Conservation (phyloP, 2,888 invertebrate genomes). For the Frankliniella fusca region DNA sequence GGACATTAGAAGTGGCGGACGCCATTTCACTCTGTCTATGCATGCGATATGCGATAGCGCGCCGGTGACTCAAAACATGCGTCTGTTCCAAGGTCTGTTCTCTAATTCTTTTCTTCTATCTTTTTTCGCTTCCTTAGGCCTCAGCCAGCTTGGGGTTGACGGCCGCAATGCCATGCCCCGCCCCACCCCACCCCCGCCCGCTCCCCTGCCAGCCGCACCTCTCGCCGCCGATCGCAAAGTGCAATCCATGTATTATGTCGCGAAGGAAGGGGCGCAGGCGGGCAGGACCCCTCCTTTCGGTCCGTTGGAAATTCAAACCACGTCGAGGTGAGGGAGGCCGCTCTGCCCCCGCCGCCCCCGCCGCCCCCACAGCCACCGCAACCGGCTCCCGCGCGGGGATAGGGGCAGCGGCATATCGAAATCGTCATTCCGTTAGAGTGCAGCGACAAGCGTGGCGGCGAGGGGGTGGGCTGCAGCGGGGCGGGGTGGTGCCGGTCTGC, state of each 20-base stretch:
- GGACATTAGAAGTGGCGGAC: too few relatives aligned
- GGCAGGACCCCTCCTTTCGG: not conserved
- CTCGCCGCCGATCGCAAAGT: not conserved
- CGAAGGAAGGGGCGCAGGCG: not conserved
- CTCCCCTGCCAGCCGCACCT: not conserved
- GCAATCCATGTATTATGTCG: conserved; percentile 5
- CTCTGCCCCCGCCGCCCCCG: not conserved
- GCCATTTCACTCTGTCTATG: too few relatives aligned
- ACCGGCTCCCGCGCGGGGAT: not conserved
- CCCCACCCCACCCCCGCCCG: not conserved
- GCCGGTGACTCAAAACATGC: too few relatives aligned
- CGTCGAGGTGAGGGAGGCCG: not conserved
- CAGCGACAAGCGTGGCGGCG: conserved; percentile 2
- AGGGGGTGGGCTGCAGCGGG: not conserved
- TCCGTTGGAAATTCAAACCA: not conserved
- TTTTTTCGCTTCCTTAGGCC: too few relatives aligned
- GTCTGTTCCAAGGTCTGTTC: too few relatives aligned
- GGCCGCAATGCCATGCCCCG: not conserved
- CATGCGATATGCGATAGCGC: too few relatives aligned
- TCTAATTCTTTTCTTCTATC: too few relatives aligned
- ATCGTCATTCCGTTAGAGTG: conserved; percentile 21
- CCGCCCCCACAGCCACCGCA: not conserved
- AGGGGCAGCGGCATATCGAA: not conserved
- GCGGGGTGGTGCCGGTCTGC: not conserved
- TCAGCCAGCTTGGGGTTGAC: too few relatives aligned